These are phyloP conservation scores for Alfaro cultratus DNA, from an alignment of 2,797 vertebrate species.

Conservation along the genomic window DNA sequence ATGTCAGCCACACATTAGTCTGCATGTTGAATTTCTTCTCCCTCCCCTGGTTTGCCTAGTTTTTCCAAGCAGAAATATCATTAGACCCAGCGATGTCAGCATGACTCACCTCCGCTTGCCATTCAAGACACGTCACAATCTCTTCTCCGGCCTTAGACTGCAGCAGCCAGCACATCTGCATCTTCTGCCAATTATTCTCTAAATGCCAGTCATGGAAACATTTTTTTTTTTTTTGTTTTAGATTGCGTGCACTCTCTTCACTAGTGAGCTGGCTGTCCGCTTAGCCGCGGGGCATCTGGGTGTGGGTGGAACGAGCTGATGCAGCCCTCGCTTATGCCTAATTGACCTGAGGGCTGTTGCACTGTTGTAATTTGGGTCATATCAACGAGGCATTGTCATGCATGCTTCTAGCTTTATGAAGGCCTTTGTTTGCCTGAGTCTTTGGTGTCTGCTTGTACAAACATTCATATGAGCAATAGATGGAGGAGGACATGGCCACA, in stretches of 20 bases:
- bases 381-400: conserved; percentile 61
- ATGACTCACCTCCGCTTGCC: conserved; percentile 79
- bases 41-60: conserved; percentile 44
- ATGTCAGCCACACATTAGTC: conserved; percentile 59
- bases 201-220: conserved; percentile 38
- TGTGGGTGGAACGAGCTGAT: conserved; percentile 44
- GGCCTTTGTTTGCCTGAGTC: conserved; percentile 25
- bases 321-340: conserved; percentile 31
- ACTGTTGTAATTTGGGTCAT: conserved; percentile 42
- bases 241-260: conserved; percentile 15
- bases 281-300: conserved; percentile 55
- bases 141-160: conserved; percentile 49
- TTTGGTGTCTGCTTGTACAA: conserved; percentile 36
- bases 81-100: conserved; percentile 58
- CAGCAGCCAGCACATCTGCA: conserved; percentile 71
- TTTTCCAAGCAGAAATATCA: conserved; percentile 67
- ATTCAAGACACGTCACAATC: conserved; percentile 69
- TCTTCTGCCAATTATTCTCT: conserved; percentile 75
- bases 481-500: conserved; percentile 40
- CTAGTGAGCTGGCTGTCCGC: conserved; percentile 48
- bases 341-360: conserved; percentile 57
- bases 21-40: conserved; percentile 56
- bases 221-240: conserved; percentile 27
- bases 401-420: conserved; percentile 42
- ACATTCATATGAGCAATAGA: conserved; percentile 47